These are phyloP conservation scores for Drosophila ustulata DNA, from an alignment of 2,888 invertebrate genomes.

Conservation along the genomic window DNA sequence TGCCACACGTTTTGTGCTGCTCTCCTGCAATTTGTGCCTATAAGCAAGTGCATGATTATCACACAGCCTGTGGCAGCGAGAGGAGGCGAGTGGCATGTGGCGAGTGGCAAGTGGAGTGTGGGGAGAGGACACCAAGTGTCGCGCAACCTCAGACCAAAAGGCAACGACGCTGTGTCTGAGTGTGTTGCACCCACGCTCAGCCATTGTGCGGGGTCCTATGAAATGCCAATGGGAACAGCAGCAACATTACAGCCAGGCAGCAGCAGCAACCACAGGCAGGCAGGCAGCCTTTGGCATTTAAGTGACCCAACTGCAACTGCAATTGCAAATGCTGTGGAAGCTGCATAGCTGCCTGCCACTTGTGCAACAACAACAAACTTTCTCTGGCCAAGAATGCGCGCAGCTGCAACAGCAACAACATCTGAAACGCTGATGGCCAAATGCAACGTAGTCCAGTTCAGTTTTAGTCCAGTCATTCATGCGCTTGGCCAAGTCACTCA, in stretches of 20 bases:
- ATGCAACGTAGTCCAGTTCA: constrained; percentile 67
- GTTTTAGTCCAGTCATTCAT: constrained; percentile 74
- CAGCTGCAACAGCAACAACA: constrained; percentile 69
- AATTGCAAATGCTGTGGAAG: constrained; percentile 48
- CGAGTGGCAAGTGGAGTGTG: neutral
- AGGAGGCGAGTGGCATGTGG: neutral
- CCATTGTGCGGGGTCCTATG: constrained; percentile 31
- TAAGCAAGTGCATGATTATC: constrained; percentile 57
- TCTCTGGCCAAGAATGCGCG: constrained; percentile 74
- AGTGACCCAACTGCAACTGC: constrained; percentile 65
- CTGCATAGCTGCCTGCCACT: constrained; percentile 63
- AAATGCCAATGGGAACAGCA: constrained; percentile 52
- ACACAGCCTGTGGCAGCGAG: constrained; percentile 12
- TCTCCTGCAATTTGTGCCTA: constrained; percentile 18
- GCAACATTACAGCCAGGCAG: constrained; percentile 32
- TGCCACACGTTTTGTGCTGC: neutral
- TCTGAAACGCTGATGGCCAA: constrained; percentile 53
- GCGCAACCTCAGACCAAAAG: constrained; percentile 32
- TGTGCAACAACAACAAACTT: constrained; percentile 65
- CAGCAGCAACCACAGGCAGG: constrained; percentile 41
- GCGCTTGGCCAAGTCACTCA: constrained; percentile 52
- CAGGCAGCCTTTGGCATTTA: constrained; percentile 62
- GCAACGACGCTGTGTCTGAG: constrained; percentile 17
- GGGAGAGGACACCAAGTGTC: constrained; percentile 35
- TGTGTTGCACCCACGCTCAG: constrained; percentile 54